These are phyloP conservation scores for Sterna hirundo DNA, from an alignment of 2,113 vertebrate genomes.

Conservation along the genomic window DNA sequence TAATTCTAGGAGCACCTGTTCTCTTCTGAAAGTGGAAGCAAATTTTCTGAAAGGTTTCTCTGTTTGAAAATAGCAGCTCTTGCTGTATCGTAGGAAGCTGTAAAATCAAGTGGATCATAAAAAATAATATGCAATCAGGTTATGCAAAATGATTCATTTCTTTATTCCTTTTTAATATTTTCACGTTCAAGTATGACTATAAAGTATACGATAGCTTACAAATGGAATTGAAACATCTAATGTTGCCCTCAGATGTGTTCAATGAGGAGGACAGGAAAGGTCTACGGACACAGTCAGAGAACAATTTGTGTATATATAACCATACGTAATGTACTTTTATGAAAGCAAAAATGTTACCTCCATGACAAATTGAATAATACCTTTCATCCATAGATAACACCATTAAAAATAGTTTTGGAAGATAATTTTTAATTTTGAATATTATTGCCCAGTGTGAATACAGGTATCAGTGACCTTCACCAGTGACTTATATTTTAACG, in stretches of 20 bases:
- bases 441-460: background rate
- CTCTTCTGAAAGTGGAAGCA: background rate
- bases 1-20: background rate
- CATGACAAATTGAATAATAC: background rate
- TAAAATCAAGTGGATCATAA: background rate
- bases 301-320: background rate
- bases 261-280: background rate
- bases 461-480: background rate
- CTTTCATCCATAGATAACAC: background rate
- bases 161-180: background rate
- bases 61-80: background rate
- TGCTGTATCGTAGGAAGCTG: background rate
- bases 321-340: background rate
- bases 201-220: background rate
- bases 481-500: background rate
- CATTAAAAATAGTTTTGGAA: background rate
- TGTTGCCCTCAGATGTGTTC: background rate
- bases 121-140: background rate
- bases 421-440: background rate
- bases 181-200: background rate
- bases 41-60: background rate
- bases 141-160: background rate
- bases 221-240: background rate
- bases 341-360: background rate
- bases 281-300: background rate